These are phyloP conservation scores for Macrotus californicus DNA, from an alignment of 2,113 vertebrate genomes.

Conservation along the genomic window DNA sequence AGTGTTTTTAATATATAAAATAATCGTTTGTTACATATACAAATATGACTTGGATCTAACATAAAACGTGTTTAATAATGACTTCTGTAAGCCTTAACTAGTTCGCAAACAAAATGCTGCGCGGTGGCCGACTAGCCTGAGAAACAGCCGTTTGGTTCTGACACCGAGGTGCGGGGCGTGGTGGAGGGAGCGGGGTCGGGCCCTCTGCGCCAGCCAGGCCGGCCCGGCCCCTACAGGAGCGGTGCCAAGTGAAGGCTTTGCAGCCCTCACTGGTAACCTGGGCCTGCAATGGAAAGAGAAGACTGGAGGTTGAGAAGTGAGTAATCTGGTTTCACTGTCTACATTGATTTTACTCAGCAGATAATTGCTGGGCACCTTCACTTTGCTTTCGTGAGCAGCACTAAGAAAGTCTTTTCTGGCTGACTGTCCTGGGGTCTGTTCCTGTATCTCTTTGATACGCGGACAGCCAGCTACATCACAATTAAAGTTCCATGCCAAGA, in stretches of 20 bases:
- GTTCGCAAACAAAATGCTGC: not conserved
- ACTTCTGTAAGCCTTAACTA: not conserved
- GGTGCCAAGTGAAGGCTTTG: not conserved
- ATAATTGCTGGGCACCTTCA: conserved; percentile 8
- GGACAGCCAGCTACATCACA: not conserved
- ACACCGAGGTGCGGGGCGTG: rapidly evolving
- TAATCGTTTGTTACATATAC: not conserved
- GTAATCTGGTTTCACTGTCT: not conserved
- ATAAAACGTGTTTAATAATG: not conserved
- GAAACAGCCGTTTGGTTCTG: not conserved
- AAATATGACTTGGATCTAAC: not conserved
- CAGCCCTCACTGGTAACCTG: not conserved
- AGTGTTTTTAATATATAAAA: not conserved
- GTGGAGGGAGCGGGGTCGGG: not conserved
- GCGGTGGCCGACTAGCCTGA: not conserved
- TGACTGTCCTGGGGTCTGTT: not conserved
- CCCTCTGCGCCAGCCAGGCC: not conserved
- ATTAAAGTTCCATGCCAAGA: not conserved
- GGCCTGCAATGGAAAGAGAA: not conserved
- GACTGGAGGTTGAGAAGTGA: not conserved
- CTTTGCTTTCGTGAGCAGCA: not conserved
- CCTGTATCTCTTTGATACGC: not conserved
- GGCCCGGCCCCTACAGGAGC: not conserved
- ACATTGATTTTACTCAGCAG: not conserved
- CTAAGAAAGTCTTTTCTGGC: not conserved